These are phyloP conservation scores for Nemapogon koenigi DNA, from an alignment of 2,888 invertebrate genomes.

Conservation along the genomic window DNA sequence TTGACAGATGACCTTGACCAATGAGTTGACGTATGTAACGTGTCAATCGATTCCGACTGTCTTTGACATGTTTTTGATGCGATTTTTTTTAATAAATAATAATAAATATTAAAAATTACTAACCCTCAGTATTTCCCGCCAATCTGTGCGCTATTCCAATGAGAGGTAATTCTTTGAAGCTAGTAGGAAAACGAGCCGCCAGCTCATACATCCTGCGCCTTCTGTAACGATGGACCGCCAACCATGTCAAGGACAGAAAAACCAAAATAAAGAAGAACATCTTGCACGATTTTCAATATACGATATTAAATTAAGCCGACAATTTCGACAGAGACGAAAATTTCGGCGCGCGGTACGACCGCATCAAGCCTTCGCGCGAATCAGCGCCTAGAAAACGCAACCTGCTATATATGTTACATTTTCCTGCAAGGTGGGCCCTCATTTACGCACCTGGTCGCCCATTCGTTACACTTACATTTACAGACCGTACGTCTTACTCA, in stretches of 20 bases:
- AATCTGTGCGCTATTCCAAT: constrained; percentile 34
- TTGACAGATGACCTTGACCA: too few species aligned
- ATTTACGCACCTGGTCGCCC: constrained; percentile 23
- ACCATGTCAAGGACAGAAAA: constrained; percentile 23
- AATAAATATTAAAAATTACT: constrained; percentile 14
- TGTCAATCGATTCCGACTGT: too few species aligned
- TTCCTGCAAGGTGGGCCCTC: constrained; percentile 19
- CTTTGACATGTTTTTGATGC: too few species aligned
- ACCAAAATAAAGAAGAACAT: constrained; percentile 19
- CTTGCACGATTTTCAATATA: background rate
- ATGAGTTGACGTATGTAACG: too few species aligned
- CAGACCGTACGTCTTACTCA: too few species aligned
- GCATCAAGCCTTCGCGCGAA: constrained; percentile 12
- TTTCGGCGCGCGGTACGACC: constrained; percentile 2
- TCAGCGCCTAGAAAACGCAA: constrained; percentile 15
- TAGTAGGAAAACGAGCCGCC: constrained; percentile 25
- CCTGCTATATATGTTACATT: constrained; percentile 17
- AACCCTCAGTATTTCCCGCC: constrained; percentile 35
- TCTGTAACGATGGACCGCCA: constrained; percentile 26
- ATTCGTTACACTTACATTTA: too few species aligned
- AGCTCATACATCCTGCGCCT: constrained; percentile 35
- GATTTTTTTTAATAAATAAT: too few species aligned
- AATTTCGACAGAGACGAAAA: too few species aligned
- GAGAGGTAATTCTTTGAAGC: constrained; percentile 25
- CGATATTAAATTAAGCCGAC: too few species aligned